Percentiles rank a stretch among this genome's conserved stretches.
Conservation (phyloP, 2,888 invertebrate genomes). For the Exephanes ischioxanthus region DNA sequence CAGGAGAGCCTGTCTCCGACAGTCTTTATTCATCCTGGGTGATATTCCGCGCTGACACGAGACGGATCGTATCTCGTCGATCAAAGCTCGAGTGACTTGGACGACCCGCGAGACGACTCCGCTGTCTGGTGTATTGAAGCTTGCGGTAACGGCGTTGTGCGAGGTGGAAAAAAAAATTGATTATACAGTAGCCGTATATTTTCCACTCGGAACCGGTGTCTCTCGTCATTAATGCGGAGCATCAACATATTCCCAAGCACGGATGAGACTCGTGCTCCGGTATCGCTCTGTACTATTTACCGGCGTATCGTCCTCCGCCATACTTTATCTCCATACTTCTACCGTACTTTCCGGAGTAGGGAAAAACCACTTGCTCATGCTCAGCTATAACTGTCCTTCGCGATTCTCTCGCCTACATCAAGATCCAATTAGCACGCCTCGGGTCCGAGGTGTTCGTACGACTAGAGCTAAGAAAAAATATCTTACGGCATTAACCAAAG, state of each 20-base stretch:
- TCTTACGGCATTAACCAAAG: not conserved
- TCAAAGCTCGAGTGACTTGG: slow-evolving; percentile 6
- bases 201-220: slow-evolving; percentile 37
- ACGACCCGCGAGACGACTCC: slow-evolving; percentile 7
- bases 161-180: slow-evolving; percentile 27
- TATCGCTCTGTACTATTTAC: slow-evolving; percentile 26
- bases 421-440: slow-evolving; percentile 72
- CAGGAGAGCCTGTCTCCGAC: not conserved
- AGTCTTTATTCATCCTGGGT: not conserved
- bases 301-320: not conserved
- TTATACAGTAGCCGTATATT: slow-evolving; percentile 36
- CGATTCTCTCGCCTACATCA: slow-evolving; percentile 72
- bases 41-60: not conserved
- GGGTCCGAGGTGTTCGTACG: slow-evolving; percentile 19
- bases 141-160: not conserved
- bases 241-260: slow-evolving; percentile 60
- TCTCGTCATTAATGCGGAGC: slow-evolving; percentile 47
- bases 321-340: not conserved
- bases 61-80: slow-evolving; percentile 20
- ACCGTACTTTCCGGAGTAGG: slow-evolving; percentile 15
- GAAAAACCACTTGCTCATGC: slow-evolving; percentile 7
- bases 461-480: slow-evolving; percentile 38
- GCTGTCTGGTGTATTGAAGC: not conserved
- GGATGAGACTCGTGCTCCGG: slow-evolving; percentile 46
- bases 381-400: slow-evolving; percentile 26